Evolutionary conservation across 2,888 invertebrate genomes (phyloP).

Genomic region (Drosophila anomalata): DNA sequence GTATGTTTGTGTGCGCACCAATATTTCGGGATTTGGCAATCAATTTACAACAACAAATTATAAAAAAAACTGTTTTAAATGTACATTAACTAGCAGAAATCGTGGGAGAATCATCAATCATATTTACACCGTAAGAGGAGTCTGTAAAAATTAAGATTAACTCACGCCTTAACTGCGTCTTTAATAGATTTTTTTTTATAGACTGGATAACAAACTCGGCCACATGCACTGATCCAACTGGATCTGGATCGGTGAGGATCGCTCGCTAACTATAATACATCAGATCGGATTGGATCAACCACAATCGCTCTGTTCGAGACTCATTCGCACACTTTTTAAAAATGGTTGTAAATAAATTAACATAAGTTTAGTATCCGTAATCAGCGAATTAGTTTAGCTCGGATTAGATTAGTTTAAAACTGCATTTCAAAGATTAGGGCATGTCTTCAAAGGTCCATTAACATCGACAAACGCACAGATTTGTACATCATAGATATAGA

Average conservation of each 20-base stretch:
- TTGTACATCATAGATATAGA: conserved; percentile 68
- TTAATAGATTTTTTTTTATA: conserved; percentile 14
- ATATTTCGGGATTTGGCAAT: conserved; percentile 40
- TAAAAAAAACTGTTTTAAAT: conserved; percentile 32
- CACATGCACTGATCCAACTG: conserved; percentile 56
- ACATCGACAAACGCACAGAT: conserved; percentile 62
- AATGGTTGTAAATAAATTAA: conserved; percentile 70
- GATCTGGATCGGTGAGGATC: conserved; percentile 9
- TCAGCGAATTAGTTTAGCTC: conserved; percentile 45
- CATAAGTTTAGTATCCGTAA: conserved; percentile 50
- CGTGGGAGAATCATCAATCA: conserved; percentile 37
- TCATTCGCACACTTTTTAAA: conserved; percentile 45
- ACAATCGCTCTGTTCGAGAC: conserved; percentile 36
- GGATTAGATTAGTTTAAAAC: conserved; percentile 41
- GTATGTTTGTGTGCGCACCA: conserved; percentile 36
- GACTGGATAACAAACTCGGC: conserved; percentile 64
- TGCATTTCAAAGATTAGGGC: conserved; percentile 44
- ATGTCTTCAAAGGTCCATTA: conserved; percentile 71
- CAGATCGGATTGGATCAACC: conserved; percentile 12
- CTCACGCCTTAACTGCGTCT: background rate
- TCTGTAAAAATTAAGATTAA: conserved; percentile 22
- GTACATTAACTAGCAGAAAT: conserved; percentile 36
- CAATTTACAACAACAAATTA: conserved; percentile 51
- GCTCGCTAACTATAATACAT: conserved; percentile 57
- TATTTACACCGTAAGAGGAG: conserved; percentile 38